Conservation (phyloP, 2,888 invertebrate genomes). For the Pandemis cinnamomeana region DNA sequence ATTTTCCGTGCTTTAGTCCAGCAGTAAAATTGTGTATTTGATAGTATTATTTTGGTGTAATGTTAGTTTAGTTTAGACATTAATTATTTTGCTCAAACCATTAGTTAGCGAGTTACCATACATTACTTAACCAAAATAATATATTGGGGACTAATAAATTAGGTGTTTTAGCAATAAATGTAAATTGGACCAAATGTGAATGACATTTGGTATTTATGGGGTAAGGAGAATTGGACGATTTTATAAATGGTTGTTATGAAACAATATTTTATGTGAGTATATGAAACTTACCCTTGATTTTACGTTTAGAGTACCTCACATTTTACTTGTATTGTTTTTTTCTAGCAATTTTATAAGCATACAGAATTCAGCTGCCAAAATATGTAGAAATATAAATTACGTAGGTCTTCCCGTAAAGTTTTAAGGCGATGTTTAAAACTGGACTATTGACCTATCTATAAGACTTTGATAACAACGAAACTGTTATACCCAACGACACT, state of each 20-base stretch:
- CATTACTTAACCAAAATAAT: slow-evolving; percentile 1
- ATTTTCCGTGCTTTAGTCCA: not conserved
- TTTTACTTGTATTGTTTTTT: too few relatives aligned
- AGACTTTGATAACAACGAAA: not conserved
- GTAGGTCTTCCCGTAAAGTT: too few relatives aligned
- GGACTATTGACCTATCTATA: not conserved
- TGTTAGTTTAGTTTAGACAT: not conserved
- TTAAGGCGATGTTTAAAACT: too few relatives aligned
- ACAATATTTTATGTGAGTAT: too few relatives aligned
- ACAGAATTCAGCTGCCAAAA: too few relatives aligned
- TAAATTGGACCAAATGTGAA: not conserved
- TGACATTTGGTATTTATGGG: not conserved
- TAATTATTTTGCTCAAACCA: slow-evolving; percentile 10
- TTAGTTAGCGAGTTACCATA: slow-evolving; percentile 9
- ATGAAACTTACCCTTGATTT: not conserved
- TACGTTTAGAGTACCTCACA: too few relatives aligned
- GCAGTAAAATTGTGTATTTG: slow-evolving; percentile 2
- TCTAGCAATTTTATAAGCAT: too few relatives aligned
- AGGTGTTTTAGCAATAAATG: slow-evolving; percentile 1
- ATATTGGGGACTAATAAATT: not conserved
- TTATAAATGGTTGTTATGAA: not conserved
- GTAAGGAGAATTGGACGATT: not conserved
- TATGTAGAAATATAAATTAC: too few relatives aligned
- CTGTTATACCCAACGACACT: not conserved
- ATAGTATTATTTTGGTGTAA: slow-evolving; percentile 20